Evolutionary conservation across 2,888 invertebrate species (phyloP), one percentile per base, ranked within the genome.

Genomic region (Anorthoa munda): DNA sequence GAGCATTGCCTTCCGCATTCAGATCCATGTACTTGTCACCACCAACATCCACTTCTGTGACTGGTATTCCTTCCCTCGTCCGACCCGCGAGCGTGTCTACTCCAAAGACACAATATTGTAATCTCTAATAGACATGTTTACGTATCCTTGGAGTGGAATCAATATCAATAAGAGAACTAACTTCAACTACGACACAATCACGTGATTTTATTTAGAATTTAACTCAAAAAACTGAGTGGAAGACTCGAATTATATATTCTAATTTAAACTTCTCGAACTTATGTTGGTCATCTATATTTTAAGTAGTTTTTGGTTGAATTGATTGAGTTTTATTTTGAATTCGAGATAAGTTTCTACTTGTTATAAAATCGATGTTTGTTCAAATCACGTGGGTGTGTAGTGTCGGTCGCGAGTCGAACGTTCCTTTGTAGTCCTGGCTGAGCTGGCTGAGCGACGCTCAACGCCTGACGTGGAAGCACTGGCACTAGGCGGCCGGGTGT

Each of bases 391-490:
- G 53, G 18, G 1, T 56, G 85, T 74, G 77, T 66, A 58, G 66
- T 60, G 73, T 66, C 66, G 74, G 39, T 76, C 77, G 86, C 75
- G 66, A 17, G 60, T 65, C 71, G 70, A 55, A 58, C 83, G 55
- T 63, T 68, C 69, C 58, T 39, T 69, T 12, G 55, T 23, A 39
- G 53, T 21, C 63, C 48, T 39, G 61, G 50, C 23, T 4, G 50
- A 31, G 71, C 61, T 46, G 61, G 65, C 51, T n/a, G 67, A 63
- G 70, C 18, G 48, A 69, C 60, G 78, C 74, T 89, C 85, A 94
- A 86, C 92, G 94, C 76, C 93, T 87, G 94, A 95, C 96, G 96
- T 95, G 96, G 96, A 96, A 96, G 96, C 96, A 96, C 91, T 95
- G 96, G 95, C 96, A 96, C 96, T 96, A 96, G 91, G 95, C 93